These are phyloP conservation scores for Bucorvus abyssinicus DNA, from an alignment of 2,797 vertebrate species.

Conservation along the genomic window DNA sequence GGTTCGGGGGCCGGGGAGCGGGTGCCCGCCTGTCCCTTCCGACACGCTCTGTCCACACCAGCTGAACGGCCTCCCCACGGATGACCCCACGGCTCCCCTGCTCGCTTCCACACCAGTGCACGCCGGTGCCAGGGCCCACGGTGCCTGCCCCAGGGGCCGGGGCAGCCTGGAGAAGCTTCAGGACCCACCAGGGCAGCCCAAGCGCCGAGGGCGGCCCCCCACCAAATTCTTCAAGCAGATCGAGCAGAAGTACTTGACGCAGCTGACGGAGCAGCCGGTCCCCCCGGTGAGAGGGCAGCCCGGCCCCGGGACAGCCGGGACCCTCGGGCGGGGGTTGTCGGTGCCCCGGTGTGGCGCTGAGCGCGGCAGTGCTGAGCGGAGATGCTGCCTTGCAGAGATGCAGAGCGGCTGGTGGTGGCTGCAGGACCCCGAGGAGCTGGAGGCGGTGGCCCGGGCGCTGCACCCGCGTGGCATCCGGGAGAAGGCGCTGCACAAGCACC, in stretches of 20 bases:
- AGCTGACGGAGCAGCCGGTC: constrained; percentile 90
- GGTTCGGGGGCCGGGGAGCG: fast-evolving
- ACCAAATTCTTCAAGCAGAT: constrained; percentile 90
- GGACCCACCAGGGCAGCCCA: constrained; percentile 76
- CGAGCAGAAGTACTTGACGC: constrained; percentile 91
- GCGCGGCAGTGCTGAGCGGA: too few species aligned
- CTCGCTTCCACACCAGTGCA: constrained; percentile 67
- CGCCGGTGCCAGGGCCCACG: constrained; percentile 25
- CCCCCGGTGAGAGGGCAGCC: constrained; percentile 79
- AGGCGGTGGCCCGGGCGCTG: constrained; percentile 82
- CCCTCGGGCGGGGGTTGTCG: fast-evolving
- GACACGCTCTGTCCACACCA: fast-evolving
- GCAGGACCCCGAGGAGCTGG: constrained; percentile 84
- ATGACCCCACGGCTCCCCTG: not conserved
- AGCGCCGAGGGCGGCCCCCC: constrained; percentile 88
- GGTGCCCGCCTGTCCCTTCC: fast-evolving
- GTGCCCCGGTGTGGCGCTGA: not conserved
- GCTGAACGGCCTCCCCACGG: constrained; percentile 31
- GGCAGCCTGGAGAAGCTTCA: constrained; percentile 33
- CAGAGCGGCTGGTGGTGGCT: constrained; percentile 95
- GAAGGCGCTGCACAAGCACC: constrained; percentile 91
- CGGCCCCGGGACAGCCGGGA: fast-evolving
- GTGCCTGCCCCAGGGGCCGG: constrained; percentile 19
- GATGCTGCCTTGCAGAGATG: constrained; percentile 80
- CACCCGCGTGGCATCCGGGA: constrained; percentile 91